Evolutionary conservation across 2,797 vertebrate species (phyloP).

Genomic region (Uromys caudimaculatus): DNA sequence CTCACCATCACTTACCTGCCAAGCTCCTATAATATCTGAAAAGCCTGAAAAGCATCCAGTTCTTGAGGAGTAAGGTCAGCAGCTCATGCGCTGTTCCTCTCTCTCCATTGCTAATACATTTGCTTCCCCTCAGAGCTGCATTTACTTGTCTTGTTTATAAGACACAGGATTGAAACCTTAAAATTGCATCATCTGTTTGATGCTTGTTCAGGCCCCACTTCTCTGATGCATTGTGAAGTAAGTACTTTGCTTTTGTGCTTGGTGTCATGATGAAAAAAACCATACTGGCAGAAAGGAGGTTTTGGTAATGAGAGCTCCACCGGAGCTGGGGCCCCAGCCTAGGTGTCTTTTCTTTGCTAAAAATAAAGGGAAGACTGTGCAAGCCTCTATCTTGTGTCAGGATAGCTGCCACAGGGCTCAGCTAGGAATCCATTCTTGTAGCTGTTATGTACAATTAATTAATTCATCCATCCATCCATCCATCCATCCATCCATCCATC

Average conservation of each 20-base stretch:
- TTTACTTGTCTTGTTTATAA: background rate
- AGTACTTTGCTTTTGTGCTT: background rate
- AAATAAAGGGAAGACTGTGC: background rate
- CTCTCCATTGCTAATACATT: background rate
- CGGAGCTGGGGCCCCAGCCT: background rate
- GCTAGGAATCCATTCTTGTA: background rate
- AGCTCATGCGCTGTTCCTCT: background rate
- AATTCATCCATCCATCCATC: background rate
- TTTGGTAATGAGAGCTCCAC: background rate
- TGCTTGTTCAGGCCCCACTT: background rate
- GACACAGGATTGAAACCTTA: background rate
- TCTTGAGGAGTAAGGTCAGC: background rate
- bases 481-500: background rate
- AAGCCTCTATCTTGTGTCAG: background rate
- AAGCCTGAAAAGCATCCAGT: background rate
- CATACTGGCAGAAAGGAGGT: background rate
- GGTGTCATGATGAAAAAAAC: slow-evolving; percentile 9
- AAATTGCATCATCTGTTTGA: background rate
- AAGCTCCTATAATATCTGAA: background rate
- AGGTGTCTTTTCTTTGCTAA: background rate
- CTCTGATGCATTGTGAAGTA: background rate
- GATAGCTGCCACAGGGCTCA: background rate
- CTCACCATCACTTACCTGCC: background rate
- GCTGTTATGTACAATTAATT: background rate
- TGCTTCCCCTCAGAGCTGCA: background rate